phyloP scores from a whole-genome alignment of 2,888 invertebrate species.

The Sphaerophoria taeniata region DNA sequence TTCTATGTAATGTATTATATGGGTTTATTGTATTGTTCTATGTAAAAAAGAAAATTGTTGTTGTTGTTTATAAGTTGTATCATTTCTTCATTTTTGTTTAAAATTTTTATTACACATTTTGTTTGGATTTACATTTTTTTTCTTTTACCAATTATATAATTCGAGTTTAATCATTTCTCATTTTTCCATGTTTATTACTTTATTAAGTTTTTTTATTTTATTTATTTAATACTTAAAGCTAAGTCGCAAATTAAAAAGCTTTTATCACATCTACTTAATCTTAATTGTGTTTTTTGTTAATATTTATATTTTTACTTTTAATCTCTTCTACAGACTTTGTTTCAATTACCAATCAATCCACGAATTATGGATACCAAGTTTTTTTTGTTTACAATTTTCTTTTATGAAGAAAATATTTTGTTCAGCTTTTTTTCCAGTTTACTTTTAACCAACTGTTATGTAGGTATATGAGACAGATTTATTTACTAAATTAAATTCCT shows the following conservation, averaged over 20 bases:
- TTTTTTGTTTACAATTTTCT: slow-evolving; percentile 10
- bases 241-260: slow-evolving; percentile 72
- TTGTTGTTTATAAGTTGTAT: slow-evolving; percentile 34
- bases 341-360: too few relatives aligned
- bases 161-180: slow-evolving; percentile 30
- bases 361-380: slow-evolving; percentile 43
- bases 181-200: slow-evolving; percentile 29
- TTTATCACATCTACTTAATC: slow-evolving; percentile 74
- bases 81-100: neutral
- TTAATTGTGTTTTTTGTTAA: slow-evolving; percentile 59
- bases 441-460: slow-evolving; percentile 36
- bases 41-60: slow-evolving; percentile 52
- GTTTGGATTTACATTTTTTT: slow-evolving; percentile 10
- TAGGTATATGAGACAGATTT: slow-evolving; percentile 58
- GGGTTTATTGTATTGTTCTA: slow-evolving; percentile 20
- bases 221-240: slow-evolving; percentile 55
- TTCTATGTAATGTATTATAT: slow-evolving; percentile 40
- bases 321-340: slow-evolving; percentile 17
- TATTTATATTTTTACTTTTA: neutral
- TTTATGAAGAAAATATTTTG: slow-evolving; percentile 37
- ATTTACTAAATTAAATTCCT: too few relatives aligned
- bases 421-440: slow-evolving; percentile 35
- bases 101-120: neutral
- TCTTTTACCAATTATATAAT: slow-evolving; percentile 24
- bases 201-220: slow-evolving; percentile 32